These are phyloP conservation scores for Prunella fulvescens DNA, from an alignment of 2,113 vertebrate species.

Conservation along the genomic window DNA sequence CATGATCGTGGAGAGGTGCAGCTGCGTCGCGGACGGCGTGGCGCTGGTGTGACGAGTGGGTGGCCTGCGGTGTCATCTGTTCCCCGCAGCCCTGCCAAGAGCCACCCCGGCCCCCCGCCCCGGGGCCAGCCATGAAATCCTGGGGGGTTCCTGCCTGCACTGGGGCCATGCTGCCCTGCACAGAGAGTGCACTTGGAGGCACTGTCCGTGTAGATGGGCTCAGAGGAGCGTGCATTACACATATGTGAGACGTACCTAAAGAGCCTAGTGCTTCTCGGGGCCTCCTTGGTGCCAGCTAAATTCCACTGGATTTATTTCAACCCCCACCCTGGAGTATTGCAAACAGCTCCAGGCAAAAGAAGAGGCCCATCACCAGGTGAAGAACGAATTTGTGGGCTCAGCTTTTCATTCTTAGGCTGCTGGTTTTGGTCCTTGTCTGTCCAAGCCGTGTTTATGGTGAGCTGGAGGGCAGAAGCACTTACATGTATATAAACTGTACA, in stretches of 20 bases:
- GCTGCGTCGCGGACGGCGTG: slow-evolving; percentile 77
- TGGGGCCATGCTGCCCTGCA: not conserved
- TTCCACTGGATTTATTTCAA: not conserved
- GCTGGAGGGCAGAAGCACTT: slow-evolving; percentile 61
- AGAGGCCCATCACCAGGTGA: not conserved
- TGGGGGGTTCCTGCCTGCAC: not conserved
- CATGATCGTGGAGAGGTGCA: slow-evolving; percentile 84
- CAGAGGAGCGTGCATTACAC: not conserved
- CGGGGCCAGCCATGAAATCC: rapidly evolving
- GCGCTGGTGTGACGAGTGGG: slow-evolving; percentile 66
- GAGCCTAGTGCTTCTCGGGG: rapidly evolving
- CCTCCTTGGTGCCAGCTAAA: not conserved
- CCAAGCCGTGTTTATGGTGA: not conserved
- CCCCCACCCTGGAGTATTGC: not conserved
- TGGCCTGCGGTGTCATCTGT: rapidly evolving
- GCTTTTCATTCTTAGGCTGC: not conserved
- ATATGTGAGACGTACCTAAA: rapidly evolving
- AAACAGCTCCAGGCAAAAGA: not conserved
- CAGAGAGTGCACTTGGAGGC: not conserved
- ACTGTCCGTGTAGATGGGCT: not conserved
- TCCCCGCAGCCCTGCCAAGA: not conserved
- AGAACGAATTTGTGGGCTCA: not conserved
- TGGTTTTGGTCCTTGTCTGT: not conserved
- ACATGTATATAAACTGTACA: slow-evolving; percentile 17
- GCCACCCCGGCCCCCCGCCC: not conserved